Base-by-base conservation (phyloP, 2,888 invertebrate species). In the Cataglyphis albicans region DNA sequence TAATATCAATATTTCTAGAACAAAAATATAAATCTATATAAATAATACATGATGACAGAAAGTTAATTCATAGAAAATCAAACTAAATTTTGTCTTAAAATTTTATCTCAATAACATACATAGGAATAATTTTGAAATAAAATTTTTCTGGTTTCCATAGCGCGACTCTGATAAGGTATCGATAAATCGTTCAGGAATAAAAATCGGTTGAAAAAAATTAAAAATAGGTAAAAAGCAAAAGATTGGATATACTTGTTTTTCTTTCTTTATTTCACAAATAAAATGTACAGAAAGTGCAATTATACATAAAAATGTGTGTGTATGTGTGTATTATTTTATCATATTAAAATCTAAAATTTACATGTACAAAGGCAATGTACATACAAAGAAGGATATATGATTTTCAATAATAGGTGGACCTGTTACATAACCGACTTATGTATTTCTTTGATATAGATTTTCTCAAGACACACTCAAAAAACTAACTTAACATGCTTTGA, bases 141-240 rank as follows among this genome's bases (percentile, higher is more conserved):
- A 15, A 15, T 61, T 32, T 0, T 32, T 48, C 48, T 21, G 7
- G 21, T n/a, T 48, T 63, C 3, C 15, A 18, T 29, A 18, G 18
- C 18, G 5, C 3, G 15, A 75, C 0, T 52, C n/a, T 55, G n/a
- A 25, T 38, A 2, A 32, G 4, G 3, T 68, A 68, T 68, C 32
- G n/a, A 52, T n/a, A 68, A 68, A 41, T 63, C 18, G 6, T 15
- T 75, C 4, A 82, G 86, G 87, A 84, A 87, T 86, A 90, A 90
- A 92, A 89, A 88, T 90, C 93, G 92, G 93, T 94, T 91, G 87
- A 93, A 93, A 93, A 87, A 87, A 93, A 93, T 90, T 92, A 92
- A 92, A 93, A 93, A 94, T 90, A 91, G 21, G 61, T 52, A 18
- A 64, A 93, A 93, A 90, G 83, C 85, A 90, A 91, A 84, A 90